These are phyloP conservation scores for Hydropsyche tenuis DNA, from an alignment of 1,140 invertebrate species.

Conservation along the genomic window DNA sequence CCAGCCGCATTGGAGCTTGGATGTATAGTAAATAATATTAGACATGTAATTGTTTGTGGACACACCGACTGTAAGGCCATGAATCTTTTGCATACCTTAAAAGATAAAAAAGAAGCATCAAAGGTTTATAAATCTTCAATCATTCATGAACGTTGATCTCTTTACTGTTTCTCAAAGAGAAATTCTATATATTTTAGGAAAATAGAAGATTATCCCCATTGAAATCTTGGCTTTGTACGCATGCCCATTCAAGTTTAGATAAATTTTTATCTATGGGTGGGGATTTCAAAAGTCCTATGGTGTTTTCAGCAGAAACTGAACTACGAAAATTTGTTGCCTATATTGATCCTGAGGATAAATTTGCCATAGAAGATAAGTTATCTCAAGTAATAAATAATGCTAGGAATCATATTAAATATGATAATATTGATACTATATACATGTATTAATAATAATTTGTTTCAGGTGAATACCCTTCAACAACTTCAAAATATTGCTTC, in stretches of 20 bases:
- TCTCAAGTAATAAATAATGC: conserved; percentile 75
- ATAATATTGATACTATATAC: neutral
- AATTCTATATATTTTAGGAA: conserved; percentile 60
- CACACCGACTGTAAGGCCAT: conserved; percentile 98
- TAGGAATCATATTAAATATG: neutral
- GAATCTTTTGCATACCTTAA: conserved; percentile 87
- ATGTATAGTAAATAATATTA: conserved; percentile 91
- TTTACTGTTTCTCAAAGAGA: neutral
- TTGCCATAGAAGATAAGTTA: conserved; percentile 88
- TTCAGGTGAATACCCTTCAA: conserved; percentile 89
- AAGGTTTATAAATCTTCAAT: conserved; percentile 59
- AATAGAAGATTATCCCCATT: conserved; percentile 86
- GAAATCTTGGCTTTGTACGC: conserved; percentile 88
- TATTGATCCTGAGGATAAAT: conserved; percentile 92
- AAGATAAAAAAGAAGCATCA: conserved; percentile 77
- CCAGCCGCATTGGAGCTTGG: conserved; percentile 93
- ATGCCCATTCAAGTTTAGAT: conserved; percentile 80
- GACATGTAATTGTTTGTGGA: conserved; percentile 94
- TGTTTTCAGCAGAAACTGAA: conserved; percentile 87
- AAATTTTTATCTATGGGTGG: conserved; percentile 82
- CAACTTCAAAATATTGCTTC: conserved; percentile 94
- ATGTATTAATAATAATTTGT: conserved; percentile 38
- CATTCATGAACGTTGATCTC: neutral
- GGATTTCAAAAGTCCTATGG: conserved; percentile 75
- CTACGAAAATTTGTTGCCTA: conserved; percentile 88